Evolutionary conservation across 2,797 vertebrate genomes (phyloP).

Genomic region (Rhodeus uyekii): DNA sequence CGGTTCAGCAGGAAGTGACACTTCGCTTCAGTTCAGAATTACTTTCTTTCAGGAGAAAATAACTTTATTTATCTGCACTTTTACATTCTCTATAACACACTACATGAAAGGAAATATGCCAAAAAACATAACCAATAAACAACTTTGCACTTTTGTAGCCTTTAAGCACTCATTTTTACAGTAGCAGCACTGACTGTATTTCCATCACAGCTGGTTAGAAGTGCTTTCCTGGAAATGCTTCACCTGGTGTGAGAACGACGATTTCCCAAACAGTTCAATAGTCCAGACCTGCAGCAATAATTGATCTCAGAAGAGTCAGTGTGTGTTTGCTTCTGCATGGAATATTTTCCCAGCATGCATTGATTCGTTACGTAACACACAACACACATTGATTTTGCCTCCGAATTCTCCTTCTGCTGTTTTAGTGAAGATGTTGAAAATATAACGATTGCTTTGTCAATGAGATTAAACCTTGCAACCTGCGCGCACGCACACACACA

Average conservation of each 20-base stretch:
- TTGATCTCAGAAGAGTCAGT: neutral
- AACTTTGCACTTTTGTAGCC: neutral
- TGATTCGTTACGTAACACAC: constrained; percentile 27
- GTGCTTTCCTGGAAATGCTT: neutral
- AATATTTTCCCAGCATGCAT: constrained; percentile 23
- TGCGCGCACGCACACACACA: neutral
- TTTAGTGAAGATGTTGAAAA: neutral
- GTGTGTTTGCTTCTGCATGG: neutral
- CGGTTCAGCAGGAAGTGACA: neutral
- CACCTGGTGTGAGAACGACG: neutral
- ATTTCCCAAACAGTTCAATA: constrained; percentile 17
- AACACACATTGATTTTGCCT: constrained; percentile 24
- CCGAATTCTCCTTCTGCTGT: constrained; percentile 2
- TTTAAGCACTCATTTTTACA: no score
- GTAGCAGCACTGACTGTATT: neutral
- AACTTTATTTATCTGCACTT: neutral
- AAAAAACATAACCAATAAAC: neutral
- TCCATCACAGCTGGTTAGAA: neutral
- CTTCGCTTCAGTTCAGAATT: neutral
- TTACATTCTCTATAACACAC: neutral
- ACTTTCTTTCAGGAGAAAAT: neutral
- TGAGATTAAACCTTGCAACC: neutral
- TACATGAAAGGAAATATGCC: no score
- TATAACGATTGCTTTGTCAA: neutral
- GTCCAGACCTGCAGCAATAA: neutral